Evolutionary conservation across 2,888 invertebrate species (phyloP).

Genomic region (Crepidodera aurea): DNA sequence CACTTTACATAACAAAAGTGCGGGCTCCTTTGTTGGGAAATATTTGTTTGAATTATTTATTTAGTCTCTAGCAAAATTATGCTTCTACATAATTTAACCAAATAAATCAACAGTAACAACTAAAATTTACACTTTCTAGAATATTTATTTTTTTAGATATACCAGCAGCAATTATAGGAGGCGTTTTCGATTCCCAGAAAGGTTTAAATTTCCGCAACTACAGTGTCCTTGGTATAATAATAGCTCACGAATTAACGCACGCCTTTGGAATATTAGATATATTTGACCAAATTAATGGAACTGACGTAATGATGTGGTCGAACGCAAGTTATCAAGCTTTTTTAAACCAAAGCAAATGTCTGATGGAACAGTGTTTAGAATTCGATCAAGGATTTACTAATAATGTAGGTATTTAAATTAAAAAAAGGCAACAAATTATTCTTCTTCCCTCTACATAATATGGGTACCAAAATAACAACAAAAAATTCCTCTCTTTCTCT

Average conservation of each 20-base stretch:
- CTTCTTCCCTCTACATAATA: too few species aligned
- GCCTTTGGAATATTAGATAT: slow-evolving; percentile 41
- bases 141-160: slow-evolving; percentile 51
- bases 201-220: slow-evolving; percentile 52
- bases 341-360: slow-evolving; percentile 39
- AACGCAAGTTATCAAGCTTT: slow-evolving; percentile 38
- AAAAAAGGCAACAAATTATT: too few species aligned
- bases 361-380: slow-evolving; percentile 45
- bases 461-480: too few species aligned
- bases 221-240: slow-evolving; percentile 50
- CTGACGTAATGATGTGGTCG: slow-evolving; percentile 39
- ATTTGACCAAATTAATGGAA: slow-evolving; percentile 11
- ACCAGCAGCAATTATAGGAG: slow-evolving; percentile 49
- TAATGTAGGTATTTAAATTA: slow-evolving; percentile 26
- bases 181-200: slow-evolving; percentile 44
- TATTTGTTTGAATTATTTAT: too few species aligned
- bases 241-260: slow-evolving; percentile 53
- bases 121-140: too few species aligned
- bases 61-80: too few species aligned
- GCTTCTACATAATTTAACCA: too few species aligned
- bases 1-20: too few species aligned
- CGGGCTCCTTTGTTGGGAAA: too few species aligned
- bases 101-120: too few species aligned
- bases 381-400: slow-evolving; percentile 17
- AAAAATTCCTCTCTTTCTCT: too few species aligned